Evolutionary conservation across 2,797 vertebrate genomes (phyloP), one percentile per base, ranked within the genome.

Genomic region (Hippopotamyrus pictus): DNA sequence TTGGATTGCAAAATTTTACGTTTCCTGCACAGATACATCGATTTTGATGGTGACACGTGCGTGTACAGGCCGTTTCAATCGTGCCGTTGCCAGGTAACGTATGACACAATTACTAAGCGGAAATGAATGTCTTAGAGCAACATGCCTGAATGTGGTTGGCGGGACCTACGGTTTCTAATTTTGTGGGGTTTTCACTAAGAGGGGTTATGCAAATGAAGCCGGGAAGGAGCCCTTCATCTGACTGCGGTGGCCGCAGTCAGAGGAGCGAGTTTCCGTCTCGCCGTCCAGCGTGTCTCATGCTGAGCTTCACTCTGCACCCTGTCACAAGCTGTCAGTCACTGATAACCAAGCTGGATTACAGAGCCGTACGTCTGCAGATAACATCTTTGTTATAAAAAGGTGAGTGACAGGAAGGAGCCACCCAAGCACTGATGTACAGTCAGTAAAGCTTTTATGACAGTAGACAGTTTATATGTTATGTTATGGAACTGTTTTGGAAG

Each of bases 341-440:
- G 73, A 79, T 79, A 79, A 79, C 41, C 73, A 79, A n/a, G 41
- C 73, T 46, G 73, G 73, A 79, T 79, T 79, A 79, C 73, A 79
- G 41, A 79, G 73, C 19, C 41, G 73, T 44, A 79, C 17, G 19
- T 79, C 17, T 79, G 73, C 14, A 41, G 73, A 79, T 79, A 79
- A 46, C 29, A 41, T 79, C 73, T 41, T 79, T 44, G 46, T 79
- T 44, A 79, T 79, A 79, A 79, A 46, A n/a, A 19, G 37, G 73
- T 79, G 73, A 79, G 41, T 79, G 73, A 79, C 73, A 79, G 73
- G 37, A 44, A 41, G 73, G 37, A 44, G 73, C 41, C 73, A 44
- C 41, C 73, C 37, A 79, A 79, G 17, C 19, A 19, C 73, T 8
- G 73, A 79, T n/a, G 37, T 79, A 79, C 73, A 79, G 17, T 79